phyloP scores from a whole-genome alignment of 2,888 invertebrate genomes.

The Nomada flava region DNA sequence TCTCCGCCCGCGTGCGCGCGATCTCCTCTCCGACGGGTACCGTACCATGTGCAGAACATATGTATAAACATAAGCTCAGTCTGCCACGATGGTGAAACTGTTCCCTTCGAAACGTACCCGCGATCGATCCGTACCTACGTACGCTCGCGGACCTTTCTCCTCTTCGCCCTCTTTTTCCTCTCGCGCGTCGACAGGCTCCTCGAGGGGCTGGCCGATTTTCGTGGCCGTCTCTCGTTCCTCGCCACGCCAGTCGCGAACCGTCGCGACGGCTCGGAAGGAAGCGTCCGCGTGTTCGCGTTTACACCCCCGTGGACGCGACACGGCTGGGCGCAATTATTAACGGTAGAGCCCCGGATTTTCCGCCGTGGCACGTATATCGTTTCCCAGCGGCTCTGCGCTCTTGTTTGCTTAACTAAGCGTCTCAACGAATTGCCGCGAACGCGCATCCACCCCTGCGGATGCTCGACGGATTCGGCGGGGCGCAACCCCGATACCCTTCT shows the following conservation, averaged over 20 bases:
- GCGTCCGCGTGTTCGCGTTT: conserved; percentile 40
- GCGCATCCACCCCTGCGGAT: conserved; percentile 18
- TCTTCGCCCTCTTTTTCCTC: not conserved
- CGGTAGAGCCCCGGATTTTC: conserved; percentile 76
- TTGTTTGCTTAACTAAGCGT: conserved; percentile 79
- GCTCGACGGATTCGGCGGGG: too few species aligned
- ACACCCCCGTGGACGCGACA: conserved; percentile 60
- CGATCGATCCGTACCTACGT: conserved; percentile 76
- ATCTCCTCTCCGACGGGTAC: conserved; percentile 60
- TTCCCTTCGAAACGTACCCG: conserved; percentile 73
- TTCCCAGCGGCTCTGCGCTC: conserved; percentile 63
- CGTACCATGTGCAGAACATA: conserved; percentile 83
- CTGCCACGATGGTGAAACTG: conserved; percentile 70
- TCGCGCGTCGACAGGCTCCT: not conserved
- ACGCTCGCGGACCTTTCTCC: conserved; percentile 15
- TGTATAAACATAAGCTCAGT: conserved; percentile 82
- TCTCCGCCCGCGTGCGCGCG: conserved; percentile 69
- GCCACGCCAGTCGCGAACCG: too few species aligned
- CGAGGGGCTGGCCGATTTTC: not conserved
- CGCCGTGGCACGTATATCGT: conserved; percentile 78
- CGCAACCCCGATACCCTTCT: too few species aligned
- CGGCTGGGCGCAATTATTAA: conserved; percentile 69
- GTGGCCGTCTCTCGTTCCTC: not conserved
- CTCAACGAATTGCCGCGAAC: conserved; percentile 75
- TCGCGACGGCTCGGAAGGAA: not conserved